A percentile compares a stretch with the other conserved stretches of the same genome.
These are phyloP conservation scores for Rallus crepitans DNA, from an alignment of 2,797 vertebrate genomes.

Conservation along the genomic window DNA sequence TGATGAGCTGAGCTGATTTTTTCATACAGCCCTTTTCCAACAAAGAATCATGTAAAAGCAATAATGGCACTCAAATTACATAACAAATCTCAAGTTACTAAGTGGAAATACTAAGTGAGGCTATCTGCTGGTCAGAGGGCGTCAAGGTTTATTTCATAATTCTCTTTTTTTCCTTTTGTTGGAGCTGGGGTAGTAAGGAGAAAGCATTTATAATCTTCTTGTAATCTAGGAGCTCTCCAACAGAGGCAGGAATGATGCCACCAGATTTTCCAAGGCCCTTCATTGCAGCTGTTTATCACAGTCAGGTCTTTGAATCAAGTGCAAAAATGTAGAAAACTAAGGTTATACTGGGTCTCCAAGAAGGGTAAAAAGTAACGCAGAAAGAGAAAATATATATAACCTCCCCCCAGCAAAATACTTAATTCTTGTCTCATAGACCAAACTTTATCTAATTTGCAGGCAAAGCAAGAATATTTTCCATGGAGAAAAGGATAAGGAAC, in stretches of 20 bases:
- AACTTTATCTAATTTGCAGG: neutral
- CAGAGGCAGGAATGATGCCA: neutral
- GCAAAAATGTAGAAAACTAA: neutral
- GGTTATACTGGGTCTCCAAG: neutral
- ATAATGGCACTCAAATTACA: neutral
- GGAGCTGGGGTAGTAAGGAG: neutral
- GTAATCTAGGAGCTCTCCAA: neutral
- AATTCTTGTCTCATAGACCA: neutral
- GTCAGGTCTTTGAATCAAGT: neutral
- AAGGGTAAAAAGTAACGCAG: neutral
- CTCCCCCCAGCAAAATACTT: neutral
- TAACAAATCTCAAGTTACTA: neutral
- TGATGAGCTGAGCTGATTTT: neutral
- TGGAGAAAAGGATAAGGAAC: neutral
- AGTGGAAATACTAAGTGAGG: neutral
- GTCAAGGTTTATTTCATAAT: neutral
- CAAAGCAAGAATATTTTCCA: slow-evolving; percentile 25
- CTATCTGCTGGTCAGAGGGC: neutral
- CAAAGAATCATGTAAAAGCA: neutral
- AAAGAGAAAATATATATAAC: neutral
- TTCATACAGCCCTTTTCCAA: neutral
- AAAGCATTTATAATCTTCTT: neutral
- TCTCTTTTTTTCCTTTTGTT: neutral
- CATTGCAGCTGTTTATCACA: neutral
- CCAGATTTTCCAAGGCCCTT: neutral